Evolutionary conservation across 2,113 vertebrate genomes (phyloP).

Genomic region (Myotis davidii): DNA sequence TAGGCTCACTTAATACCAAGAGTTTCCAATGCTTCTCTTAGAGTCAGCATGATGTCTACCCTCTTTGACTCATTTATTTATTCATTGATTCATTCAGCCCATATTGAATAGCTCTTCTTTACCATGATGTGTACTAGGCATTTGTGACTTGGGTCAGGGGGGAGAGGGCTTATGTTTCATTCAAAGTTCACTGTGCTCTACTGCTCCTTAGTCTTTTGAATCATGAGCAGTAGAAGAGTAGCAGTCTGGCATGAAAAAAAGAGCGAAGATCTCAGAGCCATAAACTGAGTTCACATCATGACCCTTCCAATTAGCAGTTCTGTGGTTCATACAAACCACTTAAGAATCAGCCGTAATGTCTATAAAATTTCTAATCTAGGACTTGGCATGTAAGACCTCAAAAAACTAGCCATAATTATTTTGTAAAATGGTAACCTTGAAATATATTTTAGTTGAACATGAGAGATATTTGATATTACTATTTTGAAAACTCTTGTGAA

Average conservation of each 20-base stretch:
- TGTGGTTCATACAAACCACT: background rate
- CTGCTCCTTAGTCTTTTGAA: background rate
- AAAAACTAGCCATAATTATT: slow-evolving; percentile 50
- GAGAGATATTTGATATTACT: slow-evolving; percentile 34
- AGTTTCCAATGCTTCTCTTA: background rate
- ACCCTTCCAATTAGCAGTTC: background rate
- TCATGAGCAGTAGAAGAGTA: background rate
- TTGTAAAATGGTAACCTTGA: slow-evolving; percentile 44
- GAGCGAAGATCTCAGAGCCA: background rate
- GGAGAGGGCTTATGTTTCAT: background rate
- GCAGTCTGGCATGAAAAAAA: background rate
- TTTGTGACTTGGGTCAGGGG: background rate
- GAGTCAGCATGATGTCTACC: background rate
- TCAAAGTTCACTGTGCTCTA: background rate
- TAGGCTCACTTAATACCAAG: background rate
- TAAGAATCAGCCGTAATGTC: slow-evolving; percentile 22
- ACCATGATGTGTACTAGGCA: background rate
- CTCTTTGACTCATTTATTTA: background rate
- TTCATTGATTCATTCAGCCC: background rate
- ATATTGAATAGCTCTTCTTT: background rate
- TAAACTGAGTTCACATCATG: background rate
- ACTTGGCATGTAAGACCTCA: background rate
- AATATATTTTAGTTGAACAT: slow-evolving; percentile 28
- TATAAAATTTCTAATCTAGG: slow-evolving; percentile 3
- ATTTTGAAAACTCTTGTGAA: slow-evolving; percentile 30